These are phyloP conservation scores for Lophius piscatorius DNA, from an alignment of 2,113 vertebrate species.

Conservation along the genomic window DNA sequence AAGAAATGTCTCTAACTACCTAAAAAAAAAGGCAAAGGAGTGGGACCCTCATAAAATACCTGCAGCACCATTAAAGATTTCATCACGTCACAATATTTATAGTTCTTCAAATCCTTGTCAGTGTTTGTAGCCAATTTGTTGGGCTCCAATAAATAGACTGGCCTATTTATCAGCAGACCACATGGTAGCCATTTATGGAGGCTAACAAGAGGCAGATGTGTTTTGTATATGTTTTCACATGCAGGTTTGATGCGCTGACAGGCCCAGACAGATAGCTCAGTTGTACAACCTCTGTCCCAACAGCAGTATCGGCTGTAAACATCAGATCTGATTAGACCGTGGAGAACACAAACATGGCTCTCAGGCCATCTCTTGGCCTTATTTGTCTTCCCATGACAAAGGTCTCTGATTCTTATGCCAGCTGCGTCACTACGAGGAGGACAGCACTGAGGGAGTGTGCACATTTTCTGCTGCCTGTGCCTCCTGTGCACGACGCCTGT, in stretches of 20 bases:
- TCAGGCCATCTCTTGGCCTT: slow-evolving; percentile 40
- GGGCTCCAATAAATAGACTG: slow-evolving; percentile 86
- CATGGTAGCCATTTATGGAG: slow-evolving; percentile 86
- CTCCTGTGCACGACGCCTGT: slow-evolving; percentile 73
- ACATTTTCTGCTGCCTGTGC: slow-evolving; percentile 55
- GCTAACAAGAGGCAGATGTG: slow-evolving; percentile 90
- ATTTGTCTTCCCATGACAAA: slow-evolving; percentile 65
- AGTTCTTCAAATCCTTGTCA: slow-evolving; percentile 85
- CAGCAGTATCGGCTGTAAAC: slow-evolving; percentile 72
- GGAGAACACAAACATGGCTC: slow-evolving; percentile 63
- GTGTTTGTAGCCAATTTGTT: slow-evolving; percentile 85
- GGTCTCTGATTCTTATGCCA: slow-evolving; percentile 56
- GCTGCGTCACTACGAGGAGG: slow-evolving; percentile 26
- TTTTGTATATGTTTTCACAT: slow-evolving; percentile 81
- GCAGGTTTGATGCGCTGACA: slow-evolving; percentile 80
- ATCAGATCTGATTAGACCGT: slow-evolving; percentile 70
- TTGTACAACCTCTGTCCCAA: slow-evolving; percentile 67
- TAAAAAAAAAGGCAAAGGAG: slow-evolving; percentile 71
- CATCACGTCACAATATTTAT: slow-evolving; percentile 79
- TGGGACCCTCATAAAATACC: slow-evolving; percentile 77
- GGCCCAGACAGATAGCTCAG: slow-evolving; percentile 73
- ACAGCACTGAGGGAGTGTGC: slow-evolving; percentile 27
- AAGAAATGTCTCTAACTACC: slow-evolving; percentile 71
- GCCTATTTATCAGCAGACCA: slow-evolving; percentile 85
- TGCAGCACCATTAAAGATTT: slow-evolving; percentile 82